Evolutionary conservation across 2,797 vertebrate species (phyloP).

Genomic region (Neopelma chrysocephalum): DNA sequence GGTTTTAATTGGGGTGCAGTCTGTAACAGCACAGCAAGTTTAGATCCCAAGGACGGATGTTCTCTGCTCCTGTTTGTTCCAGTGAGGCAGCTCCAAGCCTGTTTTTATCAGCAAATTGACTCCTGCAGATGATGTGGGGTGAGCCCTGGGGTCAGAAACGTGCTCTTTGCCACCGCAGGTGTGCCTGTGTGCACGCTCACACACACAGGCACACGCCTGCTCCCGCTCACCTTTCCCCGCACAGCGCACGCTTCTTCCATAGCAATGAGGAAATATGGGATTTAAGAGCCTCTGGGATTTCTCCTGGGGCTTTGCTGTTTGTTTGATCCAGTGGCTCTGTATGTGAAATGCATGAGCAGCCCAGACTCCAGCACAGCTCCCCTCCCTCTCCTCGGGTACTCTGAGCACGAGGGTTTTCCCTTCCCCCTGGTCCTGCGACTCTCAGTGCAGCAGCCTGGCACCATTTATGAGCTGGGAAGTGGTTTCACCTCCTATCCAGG

Average conservation of each 20-base stretch:
- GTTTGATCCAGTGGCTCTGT: background rate
- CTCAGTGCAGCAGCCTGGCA: background rate
- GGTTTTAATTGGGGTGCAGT: background rate
- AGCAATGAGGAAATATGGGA: background rate
- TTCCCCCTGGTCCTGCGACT: background rate
- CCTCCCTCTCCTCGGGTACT: background rate
- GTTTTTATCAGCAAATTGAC: background rate
- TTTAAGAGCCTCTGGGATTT: background rate
- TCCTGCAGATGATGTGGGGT: background rate
- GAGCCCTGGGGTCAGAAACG: background rate
- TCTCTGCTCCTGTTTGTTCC: background rate
- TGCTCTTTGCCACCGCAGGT: background rate
- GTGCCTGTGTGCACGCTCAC: background rate
- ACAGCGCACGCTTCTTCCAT: accelerated
- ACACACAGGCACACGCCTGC: accelerated
- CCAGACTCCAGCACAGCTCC: background rate
- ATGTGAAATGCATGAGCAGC: background rate
- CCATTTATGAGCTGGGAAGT: background rate
- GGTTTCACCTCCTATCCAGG: background rate
- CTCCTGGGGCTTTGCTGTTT: background rate
- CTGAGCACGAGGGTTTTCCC: background rate
- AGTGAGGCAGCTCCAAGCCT: background rate
- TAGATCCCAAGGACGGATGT: background rate
- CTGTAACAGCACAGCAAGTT: background rate
- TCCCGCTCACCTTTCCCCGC: background rate